phyloP scores from a whole-genome alignment of 2,888 invertebrate genomes.

The Ceriagrion tenellum region DNA sequence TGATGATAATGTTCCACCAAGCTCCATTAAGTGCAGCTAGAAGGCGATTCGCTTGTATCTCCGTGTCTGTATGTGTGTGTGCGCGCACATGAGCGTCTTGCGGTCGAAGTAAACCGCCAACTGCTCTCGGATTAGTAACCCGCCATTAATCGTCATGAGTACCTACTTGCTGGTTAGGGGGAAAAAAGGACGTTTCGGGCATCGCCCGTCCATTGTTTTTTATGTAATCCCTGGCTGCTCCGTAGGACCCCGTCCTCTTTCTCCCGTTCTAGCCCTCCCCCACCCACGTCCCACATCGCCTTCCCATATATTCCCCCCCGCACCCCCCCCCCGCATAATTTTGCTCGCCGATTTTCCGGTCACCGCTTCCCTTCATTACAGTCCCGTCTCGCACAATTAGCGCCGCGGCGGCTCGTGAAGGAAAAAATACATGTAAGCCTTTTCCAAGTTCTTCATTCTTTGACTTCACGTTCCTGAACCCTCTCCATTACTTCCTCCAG shows the following conservation, averaged over 20 bases:
- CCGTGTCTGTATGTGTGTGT: background rate
- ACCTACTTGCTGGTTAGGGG: background rate
- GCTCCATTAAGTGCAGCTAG: background rate
- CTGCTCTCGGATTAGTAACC: background rate
- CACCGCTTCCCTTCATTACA: background rate
- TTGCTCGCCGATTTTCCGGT: constrained; percentile 8
- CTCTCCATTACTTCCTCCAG: background rate
- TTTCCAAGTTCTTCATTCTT: background rate
- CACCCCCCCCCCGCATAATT: background rate
- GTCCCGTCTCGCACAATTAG: constrained; percentile 24
- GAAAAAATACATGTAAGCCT: background rate
- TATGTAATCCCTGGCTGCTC: background rate
- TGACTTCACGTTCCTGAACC: background rate
- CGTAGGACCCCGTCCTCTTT: background rate
- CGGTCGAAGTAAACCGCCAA: background rate
- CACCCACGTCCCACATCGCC: too few species aligned
- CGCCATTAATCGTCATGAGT: background rate
- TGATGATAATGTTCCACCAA: background rate
- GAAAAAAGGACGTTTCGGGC: background rate
- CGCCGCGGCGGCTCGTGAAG: constrained; percentile 17
- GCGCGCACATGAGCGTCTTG: background rate
- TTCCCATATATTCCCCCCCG: background rate
- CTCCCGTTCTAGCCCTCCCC: background rate
- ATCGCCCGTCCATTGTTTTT: constrained; percentile 31
- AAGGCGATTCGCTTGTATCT: background rate